These are phyloP conservation scores for Glyphotaelius pellucidus DNA, from an alignment of 2,888 invertebrate genomes.

Conservation along the genomic window DNA sequence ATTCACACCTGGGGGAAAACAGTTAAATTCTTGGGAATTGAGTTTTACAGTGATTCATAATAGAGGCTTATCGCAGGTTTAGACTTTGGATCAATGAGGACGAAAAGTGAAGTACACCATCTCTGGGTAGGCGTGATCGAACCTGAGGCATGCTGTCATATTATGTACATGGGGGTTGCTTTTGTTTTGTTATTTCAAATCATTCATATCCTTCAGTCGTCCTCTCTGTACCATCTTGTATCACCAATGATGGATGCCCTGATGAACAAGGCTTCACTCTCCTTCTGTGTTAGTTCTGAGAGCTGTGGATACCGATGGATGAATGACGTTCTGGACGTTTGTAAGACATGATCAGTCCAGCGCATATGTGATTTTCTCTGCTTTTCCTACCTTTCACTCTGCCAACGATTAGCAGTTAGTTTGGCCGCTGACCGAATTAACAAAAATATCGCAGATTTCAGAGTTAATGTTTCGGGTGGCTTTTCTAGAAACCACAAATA, in stretches of 20 bases:
- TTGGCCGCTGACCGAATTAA: too few species aligned
- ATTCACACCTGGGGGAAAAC: too few species aligned
- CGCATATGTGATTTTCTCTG: too few species aligned
- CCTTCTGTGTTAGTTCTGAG: background rate
- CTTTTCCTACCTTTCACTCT: too few species aligned
- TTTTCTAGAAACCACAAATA: background rate
- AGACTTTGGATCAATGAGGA: background rate
- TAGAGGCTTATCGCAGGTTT: background rate
- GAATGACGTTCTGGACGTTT: background rate
- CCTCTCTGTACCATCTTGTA: too few species aligned
- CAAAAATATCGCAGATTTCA: background rate
- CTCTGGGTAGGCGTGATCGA: background rate
- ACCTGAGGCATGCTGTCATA: background rate
- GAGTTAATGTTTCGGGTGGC: background rate
- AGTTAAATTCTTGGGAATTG: background rate
- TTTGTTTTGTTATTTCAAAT: too few species aligned
- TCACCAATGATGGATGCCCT: background rate
- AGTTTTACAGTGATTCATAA: background rate
- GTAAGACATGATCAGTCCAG: too few species aligned
- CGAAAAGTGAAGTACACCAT: background rate
- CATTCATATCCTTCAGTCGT: background rate
- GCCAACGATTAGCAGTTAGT: too few species aligned
- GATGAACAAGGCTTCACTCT: background rate
- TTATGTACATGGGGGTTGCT: background rate
- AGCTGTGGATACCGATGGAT: background rate